Conservation (phyloP, 1,140 invertebrate genomes). For the Drosophila chauvacae region DNA sequence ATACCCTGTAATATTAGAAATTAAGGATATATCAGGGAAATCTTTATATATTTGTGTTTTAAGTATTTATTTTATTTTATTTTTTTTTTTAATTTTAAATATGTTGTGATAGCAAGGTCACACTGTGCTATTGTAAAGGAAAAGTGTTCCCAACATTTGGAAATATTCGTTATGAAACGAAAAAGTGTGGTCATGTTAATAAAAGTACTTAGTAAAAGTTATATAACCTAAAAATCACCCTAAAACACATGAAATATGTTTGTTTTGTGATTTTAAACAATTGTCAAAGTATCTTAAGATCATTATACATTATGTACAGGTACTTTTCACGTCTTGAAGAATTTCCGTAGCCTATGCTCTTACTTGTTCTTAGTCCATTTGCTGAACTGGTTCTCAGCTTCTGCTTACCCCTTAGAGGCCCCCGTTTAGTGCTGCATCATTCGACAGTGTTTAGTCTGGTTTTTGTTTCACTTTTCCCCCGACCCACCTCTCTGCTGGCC, state of each 20-base stretch:
- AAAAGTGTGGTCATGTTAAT: background rate
- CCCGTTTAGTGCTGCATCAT: slow-evolving; percentile 49
- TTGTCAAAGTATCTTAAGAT: background rate
- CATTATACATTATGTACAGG: background rate
- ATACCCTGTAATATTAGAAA: slow-evolving; percentile 29
- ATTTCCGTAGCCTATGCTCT: slow-evolving; percentile 10
- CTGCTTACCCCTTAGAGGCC: slow-evolving; percentile 23
- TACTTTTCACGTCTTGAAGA: background rate
- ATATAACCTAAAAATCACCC: too few species aligned
- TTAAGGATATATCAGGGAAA: background rate
- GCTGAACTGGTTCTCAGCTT: slow-evolving; percentile 72
- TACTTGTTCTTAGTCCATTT: slow-evolving; percentile 66
- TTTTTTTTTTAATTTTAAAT: accelerated
- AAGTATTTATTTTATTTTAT: background rate
- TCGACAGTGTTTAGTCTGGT: slow-evolving; percentile 78
- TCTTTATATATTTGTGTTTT: accelerated
- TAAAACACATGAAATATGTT: background rate
- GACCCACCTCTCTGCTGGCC: slow-evolving; percentile 23
- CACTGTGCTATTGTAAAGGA: too few species aligned
- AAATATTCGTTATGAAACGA: background rate
- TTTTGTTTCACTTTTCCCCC: slow-evolving; percentile 80
- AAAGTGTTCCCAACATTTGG: background rate
- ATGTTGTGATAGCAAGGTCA: background rate
- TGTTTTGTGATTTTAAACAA: background rate
- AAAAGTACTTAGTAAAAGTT: background rate